These are phyloP conservation scores for Onychostoma macrolepis DNA, from an alignment of 2,113 vertebrate species.

Conservation along the genomic window DNA sequence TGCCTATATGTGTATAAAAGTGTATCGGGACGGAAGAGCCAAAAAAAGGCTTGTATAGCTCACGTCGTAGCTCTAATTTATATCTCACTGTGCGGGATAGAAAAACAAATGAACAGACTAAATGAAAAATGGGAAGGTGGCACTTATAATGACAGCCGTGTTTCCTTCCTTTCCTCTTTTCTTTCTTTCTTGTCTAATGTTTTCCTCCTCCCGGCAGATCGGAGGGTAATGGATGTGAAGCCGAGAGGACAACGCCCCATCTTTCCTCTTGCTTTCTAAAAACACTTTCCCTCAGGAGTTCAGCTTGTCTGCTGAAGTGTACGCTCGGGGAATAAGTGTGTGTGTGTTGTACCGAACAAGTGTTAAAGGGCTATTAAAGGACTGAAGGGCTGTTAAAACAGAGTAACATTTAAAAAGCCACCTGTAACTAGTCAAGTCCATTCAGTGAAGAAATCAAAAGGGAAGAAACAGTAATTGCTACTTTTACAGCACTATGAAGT, in stretches of 20 bases:
- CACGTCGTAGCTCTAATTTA: slow-evolving; percentile 56
- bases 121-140: slow-evolving; percentile 63
- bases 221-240: slow-evolving; percentile 32
- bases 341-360: neutral
- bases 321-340: neutral
- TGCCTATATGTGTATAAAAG: neutral
- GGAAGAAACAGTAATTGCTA: neutral
- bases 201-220: slow-evolving; percentile 1
- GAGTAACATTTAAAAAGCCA: neutral
- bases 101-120: slow-evolving; percentile 49
- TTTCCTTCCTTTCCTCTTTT: slow-evolving; percentile 38
- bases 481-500: neutral
- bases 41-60: slow-evolving; percentile 3
- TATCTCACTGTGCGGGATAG: slow-evolving; percentile 52
- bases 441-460: neutral
- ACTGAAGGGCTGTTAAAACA: slow-evolving; percentile 27
- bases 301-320: slow-evolving; percentile 32
- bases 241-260: neutral
- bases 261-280: slow-evolving; percentile 35
- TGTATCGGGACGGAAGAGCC: neutral
- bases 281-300: slow-evolving; percentile 20
- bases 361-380: slow-evolving; percentile 51
- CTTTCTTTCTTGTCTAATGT: slow-evolving; percentile 22
- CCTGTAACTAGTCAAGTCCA: neutral
- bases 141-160: neutral